Conservation (phyloP, 2,888 invertebrate species). For the Cremastinae sp. region DNA sequence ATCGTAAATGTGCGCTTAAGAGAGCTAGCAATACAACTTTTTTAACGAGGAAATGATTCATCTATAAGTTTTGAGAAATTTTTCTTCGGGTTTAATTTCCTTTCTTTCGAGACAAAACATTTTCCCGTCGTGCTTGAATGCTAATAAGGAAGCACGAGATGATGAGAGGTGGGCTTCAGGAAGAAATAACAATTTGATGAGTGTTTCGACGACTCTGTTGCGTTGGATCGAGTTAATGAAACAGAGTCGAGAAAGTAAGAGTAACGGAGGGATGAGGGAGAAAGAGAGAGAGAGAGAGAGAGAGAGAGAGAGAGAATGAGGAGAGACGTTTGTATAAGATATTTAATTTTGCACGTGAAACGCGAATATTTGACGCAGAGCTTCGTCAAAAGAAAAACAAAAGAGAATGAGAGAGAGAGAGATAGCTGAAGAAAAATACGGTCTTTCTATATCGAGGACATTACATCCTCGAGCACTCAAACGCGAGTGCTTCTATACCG, state of each 20-base stretch:
- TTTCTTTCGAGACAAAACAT: too few relatives aligned
- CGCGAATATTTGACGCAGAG: background rate
- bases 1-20: background rate
- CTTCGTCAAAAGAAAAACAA: too few relatives aligned
- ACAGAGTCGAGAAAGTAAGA: conserved; percentile 6
- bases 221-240: background rate
- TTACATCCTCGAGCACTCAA: conserved; percentile 7
- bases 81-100: too few relatives aligned
- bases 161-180: background rate
- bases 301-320: background rate
- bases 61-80: too few relatives aligned
- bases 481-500: conserved; percentile 24
- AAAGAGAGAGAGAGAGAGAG: conserved; percentile 2
- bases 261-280: too few relatives aligned
- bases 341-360: conserved; percentile 11
- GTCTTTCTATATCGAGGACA: conserved; percentile 23
- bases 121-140: too few relatives aligned
- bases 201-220: conserved; percentile 41
- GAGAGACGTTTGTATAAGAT: too few relatives aligned
- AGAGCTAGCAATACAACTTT: too few relatives aligned
- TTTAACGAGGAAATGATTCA: too few relatives aligned
- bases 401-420: background rate
- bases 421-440: background rate
- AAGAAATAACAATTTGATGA: conserved; percentile 32
- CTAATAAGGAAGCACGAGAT: too few relatives aligned